Evolutionary conservation across 2,797 vertebrate species (phyloP).

Genomic region (Eulemur coronatus): DNA sequence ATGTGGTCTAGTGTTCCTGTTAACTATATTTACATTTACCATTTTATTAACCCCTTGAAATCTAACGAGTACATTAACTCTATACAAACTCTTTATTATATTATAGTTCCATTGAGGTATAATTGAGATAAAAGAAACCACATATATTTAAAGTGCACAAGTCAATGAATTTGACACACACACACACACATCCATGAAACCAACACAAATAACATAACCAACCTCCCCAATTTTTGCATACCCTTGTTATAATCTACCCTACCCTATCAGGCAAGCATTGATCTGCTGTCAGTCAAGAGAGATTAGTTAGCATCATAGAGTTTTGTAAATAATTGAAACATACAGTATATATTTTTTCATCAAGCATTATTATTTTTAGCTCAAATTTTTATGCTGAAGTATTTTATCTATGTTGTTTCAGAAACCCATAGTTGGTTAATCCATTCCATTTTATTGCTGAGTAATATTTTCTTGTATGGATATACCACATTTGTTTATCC

Average conservation of each 20-base stretch:
- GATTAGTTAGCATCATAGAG: not conserved
- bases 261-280: not conserved
- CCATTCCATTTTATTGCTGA: not conserved
- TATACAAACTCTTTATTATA: not conserved
- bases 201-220: no score
- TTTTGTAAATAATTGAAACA: not conserved
- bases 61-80: not conserved
- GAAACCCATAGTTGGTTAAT: no score
- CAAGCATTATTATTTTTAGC: not conserved
- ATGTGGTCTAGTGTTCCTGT: accelerated
- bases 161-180: not conserved
- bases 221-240: not conserved
- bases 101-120: accelerated
- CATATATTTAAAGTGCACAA: not conserved
- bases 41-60: not conserved
- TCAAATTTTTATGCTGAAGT: not conserved
- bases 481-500: not conserved
- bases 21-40: not conserved
- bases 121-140: not conserved
- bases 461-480: not conserved
- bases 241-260: not conserved
- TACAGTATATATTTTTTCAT: not conserved
- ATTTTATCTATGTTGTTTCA: not conserved
- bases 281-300: not conserved
- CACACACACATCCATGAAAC: not conserved